phyloP scores from a whole-genome alignment of 2,113 vertebrate species.

The Puffinus mauretanicus region DNA sequence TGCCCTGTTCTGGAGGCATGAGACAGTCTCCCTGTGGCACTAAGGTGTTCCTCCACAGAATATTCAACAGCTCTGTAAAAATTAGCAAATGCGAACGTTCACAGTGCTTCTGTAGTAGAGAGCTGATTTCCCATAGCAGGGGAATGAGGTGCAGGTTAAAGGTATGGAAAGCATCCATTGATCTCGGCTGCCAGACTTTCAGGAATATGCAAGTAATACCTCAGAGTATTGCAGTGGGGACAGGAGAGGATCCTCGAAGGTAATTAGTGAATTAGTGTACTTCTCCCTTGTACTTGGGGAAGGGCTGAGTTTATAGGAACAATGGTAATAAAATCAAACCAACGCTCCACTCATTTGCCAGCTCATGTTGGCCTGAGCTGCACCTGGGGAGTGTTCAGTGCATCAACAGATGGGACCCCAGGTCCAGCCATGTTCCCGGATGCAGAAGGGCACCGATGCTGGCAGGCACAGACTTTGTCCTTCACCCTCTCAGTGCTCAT shows the following conservation, averaged over 20 bases:
- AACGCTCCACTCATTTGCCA: accelerated
- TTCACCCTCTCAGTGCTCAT: background rate
- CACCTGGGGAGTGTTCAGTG: background rate
- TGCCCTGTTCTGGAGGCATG: background rate
- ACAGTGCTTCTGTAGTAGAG: background rate
- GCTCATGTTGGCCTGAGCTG: background rate
- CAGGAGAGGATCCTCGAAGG: background rate
- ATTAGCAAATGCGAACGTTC: background rate
- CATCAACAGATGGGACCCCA: background rate
- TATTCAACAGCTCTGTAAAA: background rate
- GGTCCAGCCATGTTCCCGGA: background rate
- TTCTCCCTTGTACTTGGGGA: background rate
- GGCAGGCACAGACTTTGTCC: background rate
- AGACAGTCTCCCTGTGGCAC: background rate
- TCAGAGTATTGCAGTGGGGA: background rate
- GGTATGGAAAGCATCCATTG: background rate
- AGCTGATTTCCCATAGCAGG: background rate
- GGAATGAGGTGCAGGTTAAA: background rate
- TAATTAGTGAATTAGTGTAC: background rate
- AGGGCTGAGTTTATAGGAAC: background rate
- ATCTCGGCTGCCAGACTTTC: background rate
- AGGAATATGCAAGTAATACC: background rate
- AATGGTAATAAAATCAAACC: background rate
- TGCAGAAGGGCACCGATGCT: accelerated
- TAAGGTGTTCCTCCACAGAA: background rate